Conservation (phyloP, 2,113 vertebrate genomes). For the Callorhinus ursinus region DNA sequence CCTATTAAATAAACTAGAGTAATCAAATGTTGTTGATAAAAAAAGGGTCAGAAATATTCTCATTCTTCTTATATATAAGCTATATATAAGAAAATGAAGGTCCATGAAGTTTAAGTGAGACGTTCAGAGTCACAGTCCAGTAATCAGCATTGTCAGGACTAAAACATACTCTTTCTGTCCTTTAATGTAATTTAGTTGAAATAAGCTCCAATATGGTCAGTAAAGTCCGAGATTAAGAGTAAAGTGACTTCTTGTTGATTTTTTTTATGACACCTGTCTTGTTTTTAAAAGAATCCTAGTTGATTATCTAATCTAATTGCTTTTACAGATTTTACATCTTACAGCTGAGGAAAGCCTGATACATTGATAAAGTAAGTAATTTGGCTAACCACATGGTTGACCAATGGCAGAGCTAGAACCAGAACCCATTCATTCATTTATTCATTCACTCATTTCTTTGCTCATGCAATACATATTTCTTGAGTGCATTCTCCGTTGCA, state of each 20-base stretch:
- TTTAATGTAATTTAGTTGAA: background rate
- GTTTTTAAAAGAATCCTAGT: background rate
- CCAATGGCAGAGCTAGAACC: background rate
- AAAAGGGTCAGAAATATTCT: background rate
- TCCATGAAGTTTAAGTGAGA: background rate
- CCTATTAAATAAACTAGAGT: background rate
- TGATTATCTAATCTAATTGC: background rate
- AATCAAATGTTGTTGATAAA: background rate
- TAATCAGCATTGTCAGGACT: background rate
- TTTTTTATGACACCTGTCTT: background rate
- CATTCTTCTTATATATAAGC: background rate
- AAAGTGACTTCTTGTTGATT: background rate
- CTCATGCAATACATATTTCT: background rate
- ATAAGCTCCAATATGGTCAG: background rate
- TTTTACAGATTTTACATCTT: background rate
- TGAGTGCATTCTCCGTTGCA: background rate
- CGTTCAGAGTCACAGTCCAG: background rate
- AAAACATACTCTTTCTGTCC: background rate
- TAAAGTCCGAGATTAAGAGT: background rate
- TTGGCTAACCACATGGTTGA: background rate
- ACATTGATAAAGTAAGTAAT: background rate
- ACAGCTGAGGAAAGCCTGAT: background rate
- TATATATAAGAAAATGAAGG: background rate
- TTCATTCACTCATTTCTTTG: background rate
- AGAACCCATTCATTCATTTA: background rate